Conservation (phyloP, 2,113 vertebrate species). For the Odontesthes bonariensis region DNA sequence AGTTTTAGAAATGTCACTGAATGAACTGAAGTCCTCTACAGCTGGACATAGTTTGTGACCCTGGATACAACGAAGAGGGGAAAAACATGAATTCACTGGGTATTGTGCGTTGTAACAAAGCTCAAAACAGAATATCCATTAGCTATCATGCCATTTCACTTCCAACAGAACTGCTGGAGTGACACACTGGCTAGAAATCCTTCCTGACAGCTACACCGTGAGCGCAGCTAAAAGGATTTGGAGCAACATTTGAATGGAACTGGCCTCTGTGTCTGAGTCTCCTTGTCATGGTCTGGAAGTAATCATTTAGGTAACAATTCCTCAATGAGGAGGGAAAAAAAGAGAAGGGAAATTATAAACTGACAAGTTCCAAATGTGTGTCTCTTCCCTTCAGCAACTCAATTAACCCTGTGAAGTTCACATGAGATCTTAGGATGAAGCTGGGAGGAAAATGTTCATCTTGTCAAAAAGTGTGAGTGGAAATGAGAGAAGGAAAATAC, state of each 20-base stretch:
- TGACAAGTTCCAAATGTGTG: constrained; percentile 54
- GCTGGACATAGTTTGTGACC: neutral
- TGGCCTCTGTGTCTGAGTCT: constrained; percentile 16
- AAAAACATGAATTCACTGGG: neutral
- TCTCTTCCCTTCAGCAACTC: constrained; percentile 29
- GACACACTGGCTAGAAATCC: rapidly evolving
- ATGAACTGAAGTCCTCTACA: neutral
- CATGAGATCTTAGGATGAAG: constrained; percentile 14
- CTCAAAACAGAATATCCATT: neutral
- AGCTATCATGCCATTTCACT: constrained; percentile 2
- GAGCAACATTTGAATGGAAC: constrained; percentile 34
- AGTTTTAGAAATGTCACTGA: neutral
- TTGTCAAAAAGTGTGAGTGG: constrained; percentile 13
- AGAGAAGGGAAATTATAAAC: constrained; percentile 35
- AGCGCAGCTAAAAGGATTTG: constrained; percentile 15
- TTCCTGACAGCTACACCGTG: neutral
- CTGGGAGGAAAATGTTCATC: neutral
- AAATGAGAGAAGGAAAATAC: constrained; percentile 8
- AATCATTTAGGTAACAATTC: constrained; percentile 56
- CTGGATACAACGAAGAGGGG: neutral
- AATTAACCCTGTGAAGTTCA: constrained; percentile 50
- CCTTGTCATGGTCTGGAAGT: constrained; percentile 69
- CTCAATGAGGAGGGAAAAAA: constrained; percentile 18
- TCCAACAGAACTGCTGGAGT: constrained; percentile 5
- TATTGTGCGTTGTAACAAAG: neutral